A percentile compares a stretch with the other conserved stretches of the same genome.
Conservation (phyloP, 2,113 vertebrate genomes). For the Micronycteris hirsuta region DNA sequence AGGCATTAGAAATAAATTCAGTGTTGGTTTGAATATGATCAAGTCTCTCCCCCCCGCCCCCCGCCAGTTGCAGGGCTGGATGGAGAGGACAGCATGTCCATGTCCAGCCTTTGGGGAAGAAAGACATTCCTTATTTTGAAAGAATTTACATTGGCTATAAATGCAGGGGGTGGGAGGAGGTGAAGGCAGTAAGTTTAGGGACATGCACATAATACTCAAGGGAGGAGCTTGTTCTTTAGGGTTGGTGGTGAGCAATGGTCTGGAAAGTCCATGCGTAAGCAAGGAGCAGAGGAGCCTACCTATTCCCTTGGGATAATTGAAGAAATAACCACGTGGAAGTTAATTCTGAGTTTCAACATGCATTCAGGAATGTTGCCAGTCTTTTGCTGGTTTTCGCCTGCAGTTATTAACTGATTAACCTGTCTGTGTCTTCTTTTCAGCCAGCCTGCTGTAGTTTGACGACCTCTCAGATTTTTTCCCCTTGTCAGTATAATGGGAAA, state of each 20-base stretch:
- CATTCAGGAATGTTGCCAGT: not conserved
- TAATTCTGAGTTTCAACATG: not conserved
- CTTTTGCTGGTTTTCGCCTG: not conserved
- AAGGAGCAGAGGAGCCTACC: no score
- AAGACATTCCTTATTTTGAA: not conserved
- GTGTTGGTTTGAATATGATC: no score
- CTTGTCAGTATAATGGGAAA: not conserved
- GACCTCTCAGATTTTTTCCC: not conserved
- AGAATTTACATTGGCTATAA: no score
- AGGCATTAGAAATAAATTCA: no score
- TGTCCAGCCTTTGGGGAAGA: not conserved
- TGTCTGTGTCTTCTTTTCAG: not conserved
- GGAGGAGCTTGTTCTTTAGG: not conserved
- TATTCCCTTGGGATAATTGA: no score
- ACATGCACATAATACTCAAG: not conserved
- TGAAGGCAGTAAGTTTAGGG: not conserved
- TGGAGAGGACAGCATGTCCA: not conserved
- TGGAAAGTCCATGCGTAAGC: no score
- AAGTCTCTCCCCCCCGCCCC: no score
- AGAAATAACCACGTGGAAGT: no score
- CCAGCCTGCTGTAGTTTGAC: not conserved
- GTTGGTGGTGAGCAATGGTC: not conserved
- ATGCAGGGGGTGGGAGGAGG: not conserved
- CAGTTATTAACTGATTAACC: not conserved
- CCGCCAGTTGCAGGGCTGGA: not conserved